Base-by-base conservation (phyloP, 2,113 vertebrate species). In the Euleptes europaea region DNA sequence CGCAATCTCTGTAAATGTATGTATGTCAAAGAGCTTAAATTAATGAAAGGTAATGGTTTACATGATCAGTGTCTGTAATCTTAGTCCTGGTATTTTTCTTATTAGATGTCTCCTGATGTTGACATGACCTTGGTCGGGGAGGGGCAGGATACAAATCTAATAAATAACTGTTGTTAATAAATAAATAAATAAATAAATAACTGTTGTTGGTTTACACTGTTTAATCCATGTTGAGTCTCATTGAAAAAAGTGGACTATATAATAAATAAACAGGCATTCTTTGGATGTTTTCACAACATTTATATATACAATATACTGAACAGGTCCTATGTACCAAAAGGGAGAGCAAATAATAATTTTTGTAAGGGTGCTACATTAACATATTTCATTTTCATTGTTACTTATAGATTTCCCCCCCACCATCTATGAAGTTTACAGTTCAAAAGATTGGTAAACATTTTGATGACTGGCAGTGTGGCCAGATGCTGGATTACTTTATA, bases 1-100 rank as follows among this genome's bases (percentile, higher is more conserved):
- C 47, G 84, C 44, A 83, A 87, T 82, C 28, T 76, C 21, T n/a
- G 88, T 83, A 69, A 86, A 87, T 84, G 78, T 17, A 91, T 91
- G 86, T 81, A 91, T 75, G 90, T 92, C 42, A 51, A 89, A 81
- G 86, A 89, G 65, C 33, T n/a, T 71, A 26, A 2, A 35, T 47
- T 83, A 47, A 51, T 28, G 57, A 78, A 90, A 85, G 88, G 63
- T 14, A 91, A 67, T 69, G 9, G 14, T 11, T 75, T 31, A 75
- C 4, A 88, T 38, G 72, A 1, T 33, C 11, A 67, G 13, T 54
- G 5, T 54, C 51, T 54, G 51, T 54, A 54, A 13, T 54, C 9
- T 54, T 13, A 54, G 14, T 54, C 51, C 14, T 54, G 13, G 10
- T 54, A 54, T 54, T 54, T 54, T 47, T 5, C 44, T 47, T 47